Conservation (phyloP, 2,797 vertebrate species). For the Scomberomorus guttatus region DNA sequence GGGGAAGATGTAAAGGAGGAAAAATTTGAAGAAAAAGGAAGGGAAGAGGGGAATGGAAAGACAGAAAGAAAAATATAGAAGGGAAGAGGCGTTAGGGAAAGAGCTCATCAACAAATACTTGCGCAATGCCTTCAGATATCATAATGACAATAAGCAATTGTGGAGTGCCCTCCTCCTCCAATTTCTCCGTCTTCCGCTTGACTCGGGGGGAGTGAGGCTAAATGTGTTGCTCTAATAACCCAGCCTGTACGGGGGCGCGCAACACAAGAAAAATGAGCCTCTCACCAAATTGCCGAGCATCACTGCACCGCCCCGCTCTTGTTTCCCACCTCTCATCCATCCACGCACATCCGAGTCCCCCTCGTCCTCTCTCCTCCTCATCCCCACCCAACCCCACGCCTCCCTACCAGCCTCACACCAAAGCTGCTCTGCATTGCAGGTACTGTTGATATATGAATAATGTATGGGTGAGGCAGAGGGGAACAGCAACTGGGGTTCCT, state of each 20-base stretch:
- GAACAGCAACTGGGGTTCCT: constrained; percentile 31
- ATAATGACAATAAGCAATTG: constrained; percentile 59
- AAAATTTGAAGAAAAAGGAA: neutral
- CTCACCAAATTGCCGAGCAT: constrained; percentile 76
- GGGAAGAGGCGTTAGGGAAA: neutral
- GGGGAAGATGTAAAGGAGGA: neutral
- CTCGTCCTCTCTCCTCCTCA: constrained; percentile 19
- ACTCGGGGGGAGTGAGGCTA: constrained; percentile 40
- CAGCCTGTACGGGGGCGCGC: constrained; percentile 52
- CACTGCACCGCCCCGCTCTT: constrained; percentile 54
- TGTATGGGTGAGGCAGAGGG: constrained; percentile 60
- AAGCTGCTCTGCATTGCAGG: constrained; percentile 78
- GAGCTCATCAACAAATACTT: constrained; percentile 52
- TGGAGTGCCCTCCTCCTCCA: constrained; percentile 18
- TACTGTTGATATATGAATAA: constrained; percentile 81
- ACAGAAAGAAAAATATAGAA: constrained; percentile 2
- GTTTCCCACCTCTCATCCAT: constrained; percentile 67
- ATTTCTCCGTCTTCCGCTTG: constrained; percentile 23
- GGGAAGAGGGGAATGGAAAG: neutral
- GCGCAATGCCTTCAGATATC: constrained; percentile 59
- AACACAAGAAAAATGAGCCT: constrained; percentile 78
- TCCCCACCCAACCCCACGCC: neutral
- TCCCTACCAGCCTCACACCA: constrained; percentile 44
- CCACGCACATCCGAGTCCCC: constrained; percentile 32
- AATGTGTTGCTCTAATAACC: constrained; percentile 75